Conservation (phyloP, 2,113 vertebrate species). For the Proteles cristata region DNA sequence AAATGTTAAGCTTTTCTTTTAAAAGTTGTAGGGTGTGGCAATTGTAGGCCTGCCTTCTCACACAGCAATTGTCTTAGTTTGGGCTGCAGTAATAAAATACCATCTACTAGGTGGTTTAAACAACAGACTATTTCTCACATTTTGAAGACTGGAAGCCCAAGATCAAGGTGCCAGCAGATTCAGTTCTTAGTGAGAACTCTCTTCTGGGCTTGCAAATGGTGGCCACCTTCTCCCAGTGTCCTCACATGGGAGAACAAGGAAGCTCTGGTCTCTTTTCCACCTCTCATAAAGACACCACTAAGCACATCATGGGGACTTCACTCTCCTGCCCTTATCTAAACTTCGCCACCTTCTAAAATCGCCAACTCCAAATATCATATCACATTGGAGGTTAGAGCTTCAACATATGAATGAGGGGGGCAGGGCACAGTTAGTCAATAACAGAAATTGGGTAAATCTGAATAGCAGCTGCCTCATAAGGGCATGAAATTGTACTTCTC, state of each 20-base stretch:
- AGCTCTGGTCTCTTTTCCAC: not conserved
- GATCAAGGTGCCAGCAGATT: not conserved
- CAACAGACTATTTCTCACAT: not conserved
- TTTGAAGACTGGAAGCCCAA: not conserved
- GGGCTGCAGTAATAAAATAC: not conserved
- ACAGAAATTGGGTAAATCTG: not conserved
- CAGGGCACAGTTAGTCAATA: not conserved
- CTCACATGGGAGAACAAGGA: not conserved
- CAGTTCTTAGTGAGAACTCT: not conserved
- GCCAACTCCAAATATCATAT: not conserved
- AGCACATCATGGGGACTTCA: not conserved
- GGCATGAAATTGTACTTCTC: not conserved
- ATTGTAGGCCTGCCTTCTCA: not conserved
- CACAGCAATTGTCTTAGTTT: not conserved
- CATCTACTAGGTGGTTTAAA: not conserved
- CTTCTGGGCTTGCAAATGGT: not conserved
- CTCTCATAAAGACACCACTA: not conserved
- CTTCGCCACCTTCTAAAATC: not conserved
- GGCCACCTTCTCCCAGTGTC: not conserved
- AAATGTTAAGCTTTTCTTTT: constrained; percentile 29
- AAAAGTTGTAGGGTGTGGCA: not conserved
- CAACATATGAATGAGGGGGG: not conserved
- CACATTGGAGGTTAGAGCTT: not conserved
- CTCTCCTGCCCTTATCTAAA: not conserved
- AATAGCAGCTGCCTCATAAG: not conserved